Evolutionary conservation across 2,888 invertebrate genomes (phyloP), one percentile per base, ranked within the genome.

Genomic region (Nomada fabriciana): DNA sequence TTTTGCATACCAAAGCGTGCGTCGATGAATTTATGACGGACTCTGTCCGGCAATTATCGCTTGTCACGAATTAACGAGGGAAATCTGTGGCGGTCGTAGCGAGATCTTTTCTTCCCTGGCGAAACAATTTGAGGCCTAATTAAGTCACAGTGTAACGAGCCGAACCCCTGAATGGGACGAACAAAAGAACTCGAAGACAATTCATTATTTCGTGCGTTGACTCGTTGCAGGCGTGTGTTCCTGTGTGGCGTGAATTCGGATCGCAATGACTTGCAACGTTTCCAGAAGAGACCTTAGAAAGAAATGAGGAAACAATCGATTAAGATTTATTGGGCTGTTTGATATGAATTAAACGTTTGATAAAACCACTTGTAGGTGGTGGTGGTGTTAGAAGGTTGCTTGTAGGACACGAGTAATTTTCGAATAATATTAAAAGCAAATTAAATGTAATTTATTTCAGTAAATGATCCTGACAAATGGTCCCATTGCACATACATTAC

Each of bases 41-140:
- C 74, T 43, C 59, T 69, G 69, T 76, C 70, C 57, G 57, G 79
- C 74, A 82, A 85, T 83, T 82, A 83, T 83, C 82, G 65, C 77
- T 70, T 72, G 60, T 53, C 71, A 72, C 71, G 63, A 78, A 77
- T 80, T 73, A 80, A 80, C 80, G n/a, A 15, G 65, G 20, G 67
- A 59, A 63, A 80, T 57, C 50, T 11, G 55, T 18, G 47, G 36
- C 2, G 42, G 80, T 61, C 61, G 60, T 9, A 1, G 72, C 11
- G 65, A 36, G 36, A 43, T 20, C 18, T 43, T 13, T 55, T n/a
- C 42, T 42, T 43, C 65, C 7, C 42, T 11, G 23, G 59, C 43
- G 50, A 65, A 65, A 71, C 60, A 67, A 65, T 71, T 65, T 20
- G 53, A 50, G 47, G 15, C 36, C 67, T 80, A 80, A 80, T 80